Evolutionary conservation across 2,888 invertebrate genomes (phyloP).

Genomic region (Harpalus rubripes): DNA sequence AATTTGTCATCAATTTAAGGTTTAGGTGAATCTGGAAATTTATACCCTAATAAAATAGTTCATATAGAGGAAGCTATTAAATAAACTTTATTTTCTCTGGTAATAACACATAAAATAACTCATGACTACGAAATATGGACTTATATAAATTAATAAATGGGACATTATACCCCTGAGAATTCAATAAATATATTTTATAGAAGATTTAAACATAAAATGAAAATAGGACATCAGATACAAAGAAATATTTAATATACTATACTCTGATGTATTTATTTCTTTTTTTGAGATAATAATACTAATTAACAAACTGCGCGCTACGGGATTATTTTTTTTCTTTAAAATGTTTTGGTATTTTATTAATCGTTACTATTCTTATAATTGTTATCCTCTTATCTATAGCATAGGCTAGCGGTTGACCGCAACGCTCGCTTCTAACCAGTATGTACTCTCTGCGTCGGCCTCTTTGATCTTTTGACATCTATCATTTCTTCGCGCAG

Average conservation of each 20-base stretch:
- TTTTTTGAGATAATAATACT: too few species aligned
- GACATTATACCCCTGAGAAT: neutral
- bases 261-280: too few species aligned
- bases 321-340: too few species aligned
- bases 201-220: neutral
- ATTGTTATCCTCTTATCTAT: too few species aligned
- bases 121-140: slow-evolving; percentile 4
- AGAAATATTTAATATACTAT: neutral
- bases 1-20: slow-evolving; percentile 36
- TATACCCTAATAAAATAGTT: slow-evolving; percentile 28
- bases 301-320: too few species aligned
- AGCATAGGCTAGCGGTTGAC: too few species aligned
- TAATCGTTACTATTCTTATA: too few species aligned
- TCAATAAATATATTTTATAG: slow-evolving; percentile 7
- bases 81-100: slow-evolving; percentile 15
- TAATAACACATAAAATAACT: slow-evolving; percentile 24
- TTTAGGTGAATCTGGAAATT: slow-evolving; percentile 35
- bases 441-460: too few species aligned
- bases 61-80: slow-evolving; percentile 18
- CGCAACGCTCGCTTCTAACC: too few species aligned
- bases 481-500: too few species aligned
- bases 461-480: too few species aligned
- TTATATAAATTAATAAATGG: slow-evolving; percentile 7
- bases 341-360: too few species aligned
- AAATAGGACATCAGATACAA: neutral